phyloP scores from a whole-genome alignment of 2,888 invertebrate species.

The Caenorhabditis sulstoni region DNA sequence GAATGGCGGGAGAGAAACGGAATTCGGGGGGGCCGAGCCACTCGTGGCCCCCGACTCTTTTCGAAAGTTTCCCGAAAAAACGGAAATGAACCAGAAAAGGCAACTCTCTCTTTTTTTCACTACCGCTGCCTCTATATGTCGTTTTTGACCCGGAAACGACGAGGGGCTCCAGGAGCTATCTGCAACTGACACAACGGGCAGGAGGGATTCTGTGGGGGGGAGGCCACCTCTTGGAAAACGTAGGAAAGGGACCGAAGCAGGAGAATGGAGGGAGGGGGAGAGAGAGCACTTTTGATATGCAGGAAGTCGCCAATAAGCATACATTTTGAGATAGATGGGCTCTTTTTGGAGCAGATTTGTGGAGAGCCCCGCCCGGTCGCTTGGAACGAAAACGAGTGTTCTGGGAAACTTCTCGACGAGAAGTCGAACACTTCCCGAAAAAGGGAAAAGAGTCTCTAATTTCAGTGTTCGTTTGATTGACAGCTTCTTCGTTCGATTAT shows the following conservation, averaged over 20 bases:
- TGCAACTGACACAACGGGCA: constrained; percentile 24
- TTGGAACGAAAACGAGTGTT: constrained; percentile 15
- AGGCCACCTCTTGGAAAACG: constrained; percentile 19
- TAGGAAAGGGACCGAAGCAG: constrained; percentile 1
- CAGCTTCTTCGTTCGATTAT: too few relatives aligned
- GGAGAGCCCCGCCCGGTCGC: constrained; percentile 6
- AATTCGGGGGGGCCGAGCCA: background rate
- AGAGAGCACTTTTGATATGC: constrained; percentile 36
- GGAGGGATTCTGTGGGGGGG: too few relatives aligned
- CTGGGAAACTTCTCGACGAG: background rate
- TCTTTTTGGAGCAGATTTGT: background rate
- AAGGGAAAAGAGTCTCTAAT: too few relatives aligned
- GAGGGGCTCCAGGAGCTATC: background rate
- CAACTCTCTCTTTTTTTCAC: constrained; percentile 8
- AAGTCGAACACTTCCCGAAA: background rate
- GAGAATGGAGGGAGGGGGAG: constrained; percentile 22
- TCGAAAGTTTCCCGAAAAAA: constrained; percentile 1
- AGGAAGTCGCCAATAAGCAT: constrained; percentile 57
- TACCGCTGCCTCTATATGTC: too few relatives aligned
- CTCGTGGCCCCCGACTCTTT: constrained; percentile 1
- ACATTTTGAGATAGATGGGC: constrained; percentile 51
- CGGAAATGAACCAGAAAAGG: constrained; percentile 22
- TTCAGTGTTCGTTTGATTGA: too few relatives aligned
- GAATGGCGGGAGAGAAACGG: background rate
- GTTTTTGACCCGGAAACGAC: constrained; percentile 17